Conservation (phyloP, 2,113 vertebrate genomes). For the Setophaga kirtlandii region DNA sequence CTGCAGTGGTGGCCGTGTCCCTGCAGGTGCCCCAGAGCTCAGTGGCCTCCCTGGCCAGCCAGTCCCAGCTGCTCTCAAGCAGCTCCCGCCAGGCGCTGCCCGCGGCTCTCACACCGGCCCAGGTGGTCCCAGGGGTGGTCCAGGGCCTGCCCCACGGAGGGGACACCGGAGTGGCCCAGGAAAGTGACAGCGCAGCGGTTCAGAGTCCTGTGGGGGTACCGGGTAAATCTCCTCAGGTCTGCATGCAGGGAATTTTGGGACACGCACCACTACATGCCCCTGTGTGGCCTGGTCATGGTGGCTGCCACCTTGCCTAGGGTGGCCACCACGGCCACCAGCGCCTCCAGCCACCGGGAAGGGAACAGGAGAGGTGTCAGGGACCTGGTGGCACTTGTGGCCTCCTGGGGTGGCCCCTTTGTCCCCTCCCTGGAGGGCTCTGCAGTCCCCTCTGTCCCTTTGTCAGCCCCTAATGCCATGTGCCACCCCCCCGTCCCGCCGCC, state of each 20-base stretch:
- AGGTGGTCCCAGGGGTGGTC: not conserved
- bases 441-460: not conserved
- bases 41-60: not conserved
- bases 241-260: too few species aligned
- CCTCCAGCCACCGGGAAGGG: not conserved
- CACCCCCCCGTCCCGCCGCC: not conserved
- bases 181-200: too few species aligned
- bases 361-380: not conserved
- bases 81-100: not conserved
- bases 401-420: not conserved
- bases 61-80: not conserved
- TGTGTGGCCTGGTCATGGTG: not conserved
- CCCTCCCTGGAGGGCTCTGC: too few species aligned
- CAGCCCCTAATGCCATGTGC: not conserved
- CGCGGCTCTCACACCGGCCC: fast-evolving
- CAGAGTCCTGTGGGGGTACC: too few species aligned
- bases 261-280: too few species aligned
- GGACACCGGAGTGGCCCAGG: too few species aligned
- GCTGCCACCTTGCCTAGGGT: not conserved
- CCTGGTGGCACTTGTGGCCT: not conserved
- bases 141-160: not conserved
- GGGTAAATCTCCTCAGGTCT: too few species aligned
- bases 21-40: not conserved
- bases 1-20: too few species aligned
- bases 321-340: not conserved